phyloP scores from a whole-genome alignment of 2,888 invertebrate species.

The Emmelina monodactyla region DNA sequence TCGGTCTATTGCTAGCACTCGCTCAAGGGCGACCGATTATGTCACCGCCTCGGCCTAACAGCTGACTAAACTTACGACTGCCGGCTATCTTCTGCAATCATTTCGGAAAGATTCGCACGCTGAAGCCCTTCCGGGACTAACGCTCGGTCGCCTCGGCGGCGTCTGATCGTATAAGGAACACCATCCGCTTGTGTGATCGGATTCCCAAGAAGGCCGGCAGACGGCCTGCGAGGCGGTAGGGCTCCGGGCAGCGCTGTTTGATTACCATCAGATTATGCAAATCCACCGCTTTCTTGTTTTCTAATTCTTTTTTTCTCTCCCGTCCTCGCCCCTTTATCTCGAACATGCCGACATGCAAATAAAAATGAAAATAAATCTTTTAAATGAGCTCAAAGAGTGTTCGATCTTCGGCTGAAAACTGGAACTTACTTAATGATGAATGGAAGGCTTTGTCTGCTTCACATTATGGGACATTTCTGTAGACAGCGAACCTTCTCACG shows the following conservation, averaged over 20 bases:
- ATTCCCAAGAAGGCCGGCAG: conserved; percentile 5
- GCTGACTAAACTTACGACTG: conserved; percentile 7
- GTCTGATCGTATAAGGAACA: background rate
- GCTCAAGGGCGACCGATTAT: conserved; percentile 50
- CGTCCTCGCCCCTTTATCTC: conserved; percentile 54
- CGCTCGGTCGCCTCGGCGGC: background rate
- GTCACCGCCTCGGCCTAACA: conserved; percentile 24
- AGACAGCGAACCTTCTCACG: background rate
- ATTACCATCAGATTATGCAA: conserved; percentile 67
- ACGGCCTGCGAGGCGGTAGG: conserved; percentile 24
- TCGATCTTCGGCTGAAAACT: conserved; percentile 50
- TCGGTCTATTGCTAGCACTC: conserved; percentile 31
- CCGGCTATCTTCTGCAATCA: conserved; percentile 1
- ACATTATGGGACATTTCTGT: conserved; percentile 4
- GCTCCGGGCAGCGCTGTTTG: conserved; percentile 41
- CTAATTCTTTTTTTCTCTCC: conserved; percentile 50
- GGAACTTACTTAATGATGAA: conserved; percentile 51
- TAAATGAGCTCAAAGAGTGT: conserved; percentile 58
- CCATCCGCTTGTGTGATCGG: conserved; percentile 24
- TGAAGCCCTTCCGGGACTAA: background rate
- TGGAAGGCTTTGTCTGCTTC: conserved; percentile 40
- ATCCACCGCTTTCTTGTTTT: conserved; percentile 59
- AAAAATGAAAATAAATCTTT: conserved; percentile 43
- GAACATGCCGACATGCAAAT: conserved; percentile 57
- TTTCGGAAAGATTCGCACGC: background rate